Conservation (phyloP, 2,888 invertebrate genomes). For the Drosophila anceps region DNA sequence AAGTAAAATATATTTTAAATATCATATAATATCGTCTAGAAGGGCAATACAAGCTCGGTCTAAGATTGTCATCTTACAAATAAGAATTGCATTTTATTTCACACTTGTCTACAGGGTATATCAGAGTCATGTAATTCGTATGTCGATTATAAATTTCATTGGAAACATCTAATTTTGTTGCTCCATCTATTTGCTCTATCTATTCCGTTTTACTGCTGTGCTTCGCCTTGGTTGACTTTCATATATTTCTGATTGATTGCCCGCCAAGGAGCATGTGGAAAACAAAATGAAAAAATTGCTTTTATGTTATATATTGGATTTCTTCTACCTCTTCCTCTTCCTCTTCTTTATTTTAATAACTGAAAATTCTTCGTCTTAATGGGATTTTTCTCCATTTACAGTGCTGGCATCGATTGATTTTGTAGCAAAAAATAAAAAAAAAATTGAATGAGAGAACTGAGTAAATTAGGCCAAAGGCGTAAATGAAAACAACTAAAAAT, state of each 20-base stretch:
- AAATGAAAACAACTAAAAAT: neutral
- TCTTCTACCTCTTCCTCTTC: slow-evolving; percentile 9
- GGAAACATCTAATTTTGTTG: neutral
- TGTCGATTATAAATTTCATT: neutral
- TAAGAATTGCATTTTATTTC: neutral
- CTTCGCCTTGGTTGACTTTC: neutral
- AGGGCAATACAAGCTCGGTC: neutral
- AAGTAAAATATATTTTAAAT: neutral
- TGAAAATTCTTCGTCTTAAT: slow-evolving; percentile 12
- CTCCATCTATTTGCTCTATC: neutral
- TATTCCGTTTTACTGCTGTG: neutral
- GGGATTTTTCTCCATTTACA: neutral
- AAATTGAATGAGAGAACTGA: neutral
- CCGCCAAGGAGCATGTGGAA: neutral
- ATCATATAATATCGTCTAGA: neutral
- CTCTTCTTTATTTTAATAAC: slow-evolving; percentile 10
- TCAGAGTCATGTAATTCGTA: too few relatives aligned
- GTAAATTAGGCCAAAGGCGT: slow-evolving; percentile 11
- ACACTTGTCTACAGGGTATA: neutral
- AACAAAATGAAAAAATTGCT: slow-evolving; percentile 16
- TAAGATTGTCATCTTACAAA: neutral
- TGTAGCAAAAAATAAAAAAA: neutral
- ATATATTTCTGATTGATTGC: slow-evolving; percentile 32
- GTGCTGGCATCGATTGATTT: slow-evolving; percentile 22
- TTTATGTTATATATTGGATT: slow-evolving; percentile 6